Evolutionary conservation across 2,888 invertebrate species (phyloP).

Genomic region (Eurytoma adleriae): DNA sequence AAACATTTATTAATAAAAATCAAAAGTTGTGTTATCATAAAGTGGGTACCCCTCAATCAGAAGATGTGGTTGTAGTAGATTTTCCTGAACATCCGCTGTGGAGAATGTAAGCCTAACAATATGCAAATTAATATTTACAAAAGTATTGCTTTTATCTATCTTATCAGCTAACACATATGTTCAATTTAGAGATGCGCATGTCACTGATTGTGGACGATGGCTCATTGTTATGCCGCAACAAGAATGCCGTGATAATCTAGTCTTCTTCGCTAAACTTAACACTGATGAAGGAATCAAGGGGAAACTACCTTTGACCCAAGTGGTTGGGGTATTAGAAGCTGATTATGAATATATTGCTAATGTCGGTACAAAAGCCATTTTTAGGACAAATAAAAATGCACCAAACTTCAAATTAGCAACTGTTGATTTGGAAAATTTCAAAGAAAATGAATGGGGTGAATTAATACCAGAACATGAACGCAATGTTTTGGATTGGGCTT

Average conservation of each 20-base stretch:
- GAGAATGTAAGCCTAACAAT: constrained; percentile 85
- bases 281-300: constrained; percentile 81
- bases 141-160: too few species aligned
- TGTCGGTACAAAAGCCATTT: constrained; percentile 87
- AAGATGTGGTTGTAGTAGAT: constrained; percentile 92
- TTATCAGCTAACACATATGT: constrained; percentile 12
- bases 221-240: constrained; percentile 89
- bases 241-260: constrained; percentile 94
- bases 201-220: constrained; percentile 95
- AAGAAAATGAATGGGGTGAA: constrained; percentile 88
- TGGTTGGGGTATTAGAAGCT: constrained; percentile 93
- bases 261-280: constrained; percentile 89
- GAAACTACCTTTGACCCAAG: constrained; percentile 84
- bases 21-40: constrained; percentile 97
- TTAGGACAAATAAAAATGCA: constrained; percentile 95
- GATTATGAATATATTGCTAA: constrained; percentile 98
- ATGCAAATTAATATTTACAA: too few species aligned
- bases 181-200: constrained; percentile 84
- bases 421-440: constrained; percentile 86
- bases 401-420: constrained; percentile 93
- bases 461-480: constrained; percentile 89
- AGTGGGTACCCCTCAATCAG: constrained; percentile 89
- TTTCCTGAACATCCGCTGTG: constrained; percentile 95
- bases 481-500: constrained; percentile 94
- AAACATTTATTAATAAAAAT: constrained; percentile 90